phyloP scores from a whole-genome alignment of 2,797 vertebrate species.

The Merluccius polli region DNA sequence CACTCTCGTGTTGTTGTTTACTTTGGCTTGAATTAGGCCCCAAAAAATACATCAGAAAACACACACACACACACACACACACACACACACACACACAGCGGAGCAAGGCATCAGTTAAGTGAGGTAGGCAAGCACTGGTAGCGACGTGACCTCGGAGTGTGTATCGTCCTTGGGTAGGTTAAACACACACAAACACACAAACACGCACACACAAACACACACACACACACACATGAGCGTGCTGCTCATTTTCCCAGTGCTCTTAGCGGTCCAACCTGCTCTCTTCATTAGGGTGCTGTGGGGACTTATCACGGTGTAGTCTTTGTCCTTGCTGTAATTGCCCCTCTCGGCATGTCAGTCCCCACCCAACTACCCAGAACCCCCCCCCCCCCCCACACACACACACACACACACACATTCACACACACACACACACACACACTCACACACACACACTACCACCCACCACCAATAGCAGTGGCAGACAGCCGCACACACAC shows the following conservation, averaged over 20 bases:
- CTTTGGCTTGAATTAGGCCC: conserved; percentile 47
- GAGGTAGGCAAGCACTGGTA: conserved; percentile 52
- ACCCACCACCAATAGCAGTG: conserved; percentile 36
- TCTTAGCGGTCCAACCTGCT: conserved; percentile 71
- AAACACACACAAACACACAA: conserved; percentile 35
- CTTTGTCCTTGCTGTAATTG: conserved; percentile 80
- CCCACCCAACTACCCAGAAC: conserved; percentile 27
- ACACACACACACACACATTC: no score
- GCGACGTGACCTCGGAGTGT: conserved; percentile 65
- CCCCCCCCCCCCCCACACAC: conserved; percentile 3
- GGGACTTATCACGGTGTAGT: conserved; percentile 78
- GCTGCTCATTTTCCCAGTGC: conserved; percentile 58
- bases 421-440: no score
- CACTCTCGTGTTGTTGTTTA: conserved; percentile 56
- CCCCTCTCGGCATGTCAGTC: conserved; percentile 78
- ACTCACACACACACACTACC: conserved; percentile 1
- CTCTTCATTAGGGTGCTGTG: conserved; percentile 76
- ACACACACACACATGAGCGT: conserved; percentile 49
- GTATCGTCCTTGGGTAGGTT: conserved; percentile 66
- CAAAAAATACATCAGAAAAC: conserved; percentile 24
- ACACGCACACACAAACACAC: conserved; percentile 29
- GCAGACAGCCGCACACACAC: conserved; percentile 44
- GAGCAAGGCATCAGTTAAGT: conserved; percentile 58
- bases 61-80: neutral
- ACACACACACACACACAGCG: conserved; percentile 19